A percentile compares a stretch with the other conserved stretches of the same genome.
Conservation (phyloP, 2,888 invertebrate genomes). For the Opisthograptis luteolata region DNA sequence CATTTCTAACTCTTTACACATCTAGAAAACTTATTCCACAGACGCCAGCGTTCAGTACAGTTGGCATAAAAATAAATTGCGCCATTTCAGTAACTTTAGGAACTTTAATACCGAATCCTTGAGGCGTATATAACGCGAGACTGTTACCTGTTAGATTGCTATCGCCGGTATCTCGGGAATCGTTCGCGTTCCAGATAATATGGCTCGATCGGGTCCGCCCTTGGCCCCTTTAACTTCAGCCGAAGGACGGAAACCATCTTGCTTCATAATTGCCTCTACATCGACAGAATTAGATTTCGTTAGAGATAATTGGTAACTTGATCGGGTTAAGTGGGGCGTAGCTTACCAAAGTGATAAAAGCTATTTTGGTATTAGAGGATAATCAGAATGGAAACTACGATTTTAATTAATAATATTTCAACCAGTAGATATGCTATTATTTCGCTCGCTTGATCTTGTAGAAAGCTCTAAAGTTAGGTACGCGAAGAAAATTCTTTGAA, state of each 20-base stretch:
- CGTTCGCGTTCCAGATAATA: constrained; percentile 18
- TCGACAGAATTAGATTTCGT: constrained; percentile 20
- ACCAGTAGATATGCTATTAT: too few relatives aligned
- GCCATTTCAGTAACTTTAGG: background rate
- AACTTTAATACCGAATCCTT: background rate
- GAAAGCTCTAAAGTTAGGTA: too few relatives aligned
- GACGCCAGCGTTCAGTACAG: background rate
- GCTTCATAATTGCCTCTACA: constrained; percentile 7
- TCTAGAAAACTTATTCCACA: background rate
- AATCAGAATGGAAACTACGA: too few relatives aligned
- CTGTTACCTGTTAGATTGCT: background rate
- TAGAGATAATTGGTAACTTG: constrained; percentile 18
- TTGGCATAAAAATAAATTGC: constrained; percentile 1
- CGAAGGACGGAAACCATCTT: constrained; percentile 28
- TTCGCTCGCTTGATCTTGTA: too few relatives aligned
- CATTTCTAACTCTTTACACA: too few relatives aligned
- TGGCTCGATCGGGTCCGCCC: constrained; percentile 20
- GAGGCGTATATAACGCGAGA: background rate
- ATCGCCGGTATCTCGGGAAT: constrained; percentile 13
- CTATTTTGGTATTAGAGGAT: background rate
- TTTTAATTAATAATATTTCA: too few relatives aligned
- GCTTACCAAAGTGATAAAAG: background rate
- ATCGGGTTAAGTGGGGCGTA: constrained; percentile 11
- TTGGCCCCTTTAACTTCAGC: constrained; percentile 28
- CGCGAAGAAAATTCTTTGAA: too few relatives aligned